Conservation (phyloP, 2,113 vertebrate genomes). For the Dissostichus mawsoni region DNA sequence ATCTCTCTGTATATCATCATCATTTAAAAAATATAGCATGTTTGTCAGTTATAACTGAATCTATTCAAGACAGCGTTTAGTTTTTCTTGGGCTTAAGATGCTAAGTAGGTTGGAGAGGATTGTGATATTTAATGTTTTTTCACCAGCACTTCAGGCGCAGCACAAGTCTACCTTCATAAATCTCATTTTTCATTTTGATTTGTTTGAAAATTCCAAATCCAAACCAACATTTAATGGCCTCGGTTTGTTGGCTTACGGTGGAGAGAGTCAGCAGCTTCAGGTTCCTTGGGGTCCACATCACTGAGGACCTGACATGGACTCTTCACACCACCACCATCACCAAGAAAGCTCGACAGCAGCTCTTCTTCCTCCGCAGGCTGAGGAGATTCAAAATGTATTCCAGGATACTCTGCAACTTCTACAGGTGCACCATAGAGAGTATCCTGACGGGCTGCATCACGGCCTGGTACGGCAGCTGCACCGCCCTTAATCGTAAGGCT, state of each 20-base stretch:
- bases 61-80: conserved; percentile 40
- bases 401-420: too few relatives aligned
- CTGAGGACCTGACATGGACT: too few relatives aligned
- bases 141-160: conserved; percentile 35
- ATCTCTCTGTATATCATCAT: conserved; percentile 49
- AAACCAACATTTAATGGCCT: conserved; percentile 62
- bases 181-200: conserved; percentile 77
- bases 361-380: too few relatives aligned
- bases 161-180: conserved; percentile 58
- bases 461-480: too few relatives aligned
- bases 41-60: conserved; percentile 50
- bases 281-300: too few relatives aligned
- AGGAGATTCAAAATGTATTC: too few relatives aligned
- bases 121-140: conserved; percentile 54
- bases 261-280: too few relatives aligned
- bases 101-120: conserved; percentile 39
- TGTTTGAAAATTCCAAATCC: conserved; percentile 76
- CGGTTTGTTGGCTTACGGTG: conserved; percentile 36
- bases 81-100: conserved; percentile 34
- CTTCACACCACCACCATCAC: too few relatives aligned
- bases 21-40: conserved; percentile 46
- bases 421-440: too few relatives aligned
- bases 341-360: too few relatives aligned
- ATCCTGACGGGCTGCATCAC: too few relatives aligned
- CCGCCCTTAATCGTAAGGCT: too few relatives aligned